A percentile compares a stretch with the other conserved stretches of the same genome.
phyloP scores from a whole-genome alignment of 2,888 invertebrate species.

The Pterobdella sp. region DNA sequence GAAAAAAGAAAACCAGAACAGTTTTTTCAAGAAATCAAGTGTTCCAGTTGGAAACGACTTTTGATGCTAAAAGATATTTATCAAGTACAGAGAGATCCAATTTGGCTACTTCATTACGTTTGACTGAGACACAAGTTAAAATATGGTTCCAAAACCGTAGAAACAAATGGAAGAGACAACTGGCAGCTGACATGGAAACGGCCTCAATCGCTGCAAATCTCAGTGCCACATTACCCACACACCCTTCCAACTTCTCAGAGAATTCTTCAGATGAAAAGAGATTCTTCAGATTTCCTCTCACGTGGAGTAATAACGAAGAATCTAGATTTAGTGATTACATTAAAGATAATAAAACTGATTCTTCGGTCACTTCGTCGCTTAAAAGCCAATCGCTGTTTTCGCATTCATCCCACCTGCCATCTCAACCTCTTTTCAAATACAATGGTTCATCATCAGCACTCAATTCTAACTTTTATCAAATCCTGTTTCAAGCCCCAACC shows the following conservation, averaged over 20 bases:
- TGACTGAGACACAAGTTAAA: conserved; percentile 52
- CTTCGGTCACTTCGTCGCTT: not conserved
- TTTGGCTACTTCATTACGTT: conserved; percentile 47
- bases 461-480: conserved; percentile 1
- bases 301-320: not conserved
- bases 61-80: conserved; percentile 50
- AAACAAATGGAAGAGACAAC: conserved; percentile 52
- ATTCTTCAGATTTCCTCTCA: not conserved
- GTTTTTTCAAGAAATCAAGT: conserved; percentile 52
- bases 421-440: conserved; percentile 3
- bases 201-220: conserved; percentile 8
- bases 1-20: conserved; percentile 48
- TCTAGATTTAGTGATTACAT: not conserved
- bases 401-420: not conserved
- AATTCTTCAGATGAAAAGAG: not conserved
- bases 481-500: not conserved
- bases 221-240: conserved; percentile 2
- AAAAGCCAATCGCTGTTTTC: not conserved
- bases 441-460: not conserved
- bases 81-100: conserved; percentile 50
- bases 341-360: not conserved
- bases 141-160: conserved; percentile 52
- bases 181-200: conserved; percentile 58
- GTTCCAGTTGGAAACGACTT: conserved; percentile 50
- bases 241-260: not conserved